These are phyloP conservation scores for Drosophila mayaguana DNA, from an alignment of 2,888 invertebrate genomes.

Conservation along the genomic window DNA sequence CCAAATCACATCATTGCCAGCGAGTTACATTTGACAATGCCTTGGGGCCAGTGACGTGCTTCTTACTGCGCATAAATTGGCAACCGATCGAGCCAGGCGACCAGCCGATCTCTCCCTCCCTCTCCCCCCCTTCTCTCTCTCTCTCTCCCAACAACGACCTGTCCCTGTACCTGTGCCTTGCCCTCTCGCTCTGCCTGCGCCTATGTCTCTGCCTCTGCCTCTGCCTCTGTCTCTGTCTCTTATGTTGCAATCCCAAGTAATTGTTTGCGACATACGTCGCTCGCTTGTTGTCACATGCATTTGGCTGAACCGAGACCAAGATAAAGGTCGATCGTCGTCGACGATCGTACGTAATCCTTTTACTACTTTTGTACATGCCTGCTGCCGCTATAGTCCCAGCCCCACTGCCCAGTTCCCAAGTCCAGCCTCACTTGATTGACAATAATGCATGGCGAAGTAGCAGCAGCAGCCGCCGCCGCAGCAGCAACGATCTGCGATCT, in stretches of 20 bases:
- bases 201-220: slow-evolving; percentile 28
- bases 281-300: slow-evolving; percentile 79
- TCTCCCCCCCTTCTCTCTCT: slow-evolving; percentile 21
- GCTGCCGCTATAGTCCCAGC: slow-evolving; percentile 26
- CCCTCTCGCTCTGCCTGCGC: slow-evolving; percentile 15
- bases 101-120: slow-evolving; percentile 13
- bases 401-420: slow-evolving; percentile 27
- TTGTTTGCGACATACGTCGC: slow-evolving; percentile 82
- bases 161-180: slow-evolving; percentile 17
- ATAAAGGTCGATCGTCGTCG: slow-evolving; percentile 73
- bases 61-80: slow-evolving; percentile 75
- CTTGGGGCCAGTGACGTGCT: slow-evolving; percentile 70
- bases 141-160: slow-evolving; percentile 41
- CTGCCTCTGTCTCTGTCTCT: slow-evolving; percentile 29
- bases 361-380: slow-evolving; percentile 66
- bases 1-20: slow-evolving; percentile 80
- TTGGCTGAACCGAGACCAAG: slow-evolving; percentile 55
- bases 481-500: slow-evolving; percentile 59
- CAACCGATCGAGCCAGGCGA: slow-evolving; percentile 46
- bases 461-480: slow-evolving; percentile 43
- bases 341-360: slow-evolving; percentile 72
- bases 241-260: slow-evolving; percentile 81
- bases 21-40: slow-evolving; percentile 76
- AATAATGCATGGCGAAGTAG: slow-evolving; percentile 81
- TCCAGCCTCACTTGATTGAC: slow-evolving; percentile 76